Conservation (phyloP, 2,888 invertebrate genomes). For the Halictus quadricinctus region DNA sequence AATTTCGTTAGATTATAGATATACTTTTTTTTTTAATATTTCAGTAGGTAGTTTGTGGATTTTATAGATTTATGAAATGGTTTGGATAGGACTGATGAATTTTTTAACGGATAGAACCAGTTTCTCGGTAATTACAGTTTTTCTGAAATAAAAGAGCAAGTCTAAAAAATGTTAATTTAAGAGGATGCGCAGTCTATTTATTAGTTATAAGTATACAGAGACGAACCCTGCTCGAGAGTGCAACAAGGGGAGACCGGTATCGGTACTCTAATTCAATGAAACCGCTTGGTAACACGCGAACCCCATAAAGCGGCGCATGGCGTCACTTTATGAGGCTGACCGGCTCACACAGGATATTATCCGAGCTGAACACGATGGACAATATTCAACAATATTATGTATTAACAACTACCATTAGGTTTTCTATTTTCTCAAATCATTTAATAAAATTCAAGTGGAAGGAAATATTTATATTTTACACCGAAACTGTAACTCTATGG, state of each 20-base stretch:
- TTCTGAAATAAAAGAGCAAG: background rate
- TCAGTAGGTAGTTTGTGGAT: background rate
- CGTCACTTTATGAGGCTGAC: slow-evolving; percentile 19
- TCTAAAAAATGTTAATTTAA: background rate
- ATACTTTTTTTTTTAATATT: no score
- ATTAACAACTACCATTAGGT: background rate
- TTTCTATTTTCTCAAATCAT: background rate
- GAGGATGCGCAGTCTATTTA: background rate
- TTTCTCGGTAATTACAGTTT: background rate
- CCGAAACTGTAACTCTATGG: background rate
- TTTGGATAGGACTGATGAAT: background rate
- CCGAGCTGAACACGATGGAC: background rate
- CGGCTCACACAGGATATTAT: background rate
- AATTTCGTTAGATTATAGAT: background rate
- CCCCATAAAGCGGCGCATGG: slow-evolving; percentile 19
- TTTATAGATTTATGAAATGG: background rate
- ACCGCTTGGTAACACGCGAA: slow-evolving; percentile 19
- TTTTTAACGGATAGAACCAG: background rate
- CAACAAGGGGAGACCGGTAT: background rate
- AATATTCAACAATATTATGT: background rate
- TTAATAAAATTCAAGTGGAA: background rate
- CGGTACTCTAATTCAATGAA: slow-evolving; percentile 23
- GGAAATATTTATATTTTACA: background rate
- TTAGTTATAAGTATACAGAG: background rate
- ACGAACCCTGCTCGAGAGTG: background rate